These are phyloP conservation scores for Coptotermes formosanus DNA, from an alignment of 1,140 invertebrate genomes.

Conservation along the genomic window DNA sequence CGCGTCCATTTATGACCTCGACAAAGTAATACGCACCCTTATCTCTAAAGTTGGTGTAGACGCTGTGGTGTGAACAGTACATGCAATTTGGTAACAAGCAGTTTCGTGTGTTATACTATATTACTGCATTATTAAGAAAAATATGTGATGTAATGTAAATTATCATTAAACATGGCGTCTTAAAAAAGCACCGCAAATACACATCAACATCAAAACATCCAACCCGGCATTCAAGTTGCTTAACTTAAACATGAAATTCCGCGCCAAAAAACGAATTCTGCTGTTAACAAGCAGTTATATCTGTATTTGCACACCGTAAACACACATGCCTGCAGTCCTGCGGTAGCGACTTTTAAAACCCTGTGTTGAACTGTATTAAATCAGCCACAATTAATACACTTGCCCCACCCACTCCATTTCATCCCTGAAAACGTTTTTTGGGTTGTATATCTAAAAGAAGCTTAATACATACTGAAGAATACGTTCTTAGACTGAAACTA, in stretches of 20 bases:
- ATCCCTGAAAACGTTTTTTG: neutral
- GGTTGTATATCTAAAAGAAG: neutral
- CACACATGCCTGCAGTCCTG: neutral
- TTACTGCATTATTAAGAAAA: neutral
- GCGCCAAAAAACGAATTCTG: neutral
- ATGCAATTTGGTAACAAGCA: neutral
- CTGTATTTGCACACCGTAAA: neutral
- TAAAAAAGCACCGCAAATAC: neutral
- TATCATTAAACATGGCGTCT: slow-evolving; percentile 20
- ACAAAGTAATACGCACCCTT: neutral
- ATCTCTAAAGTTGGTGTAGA: neutral
- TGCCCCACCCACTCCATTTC: neutral
- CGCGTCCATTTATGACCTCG: slow-evolving; percentile 13
- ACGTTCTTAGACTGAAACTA: neutral
- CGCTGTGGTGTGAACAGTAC: neutral
- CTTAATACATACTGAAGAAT: neutral
- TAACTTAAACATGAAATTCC: neutral
- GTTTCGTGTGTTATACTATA: neutral
- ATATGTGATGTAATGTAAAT: slow-evolving; percentile 13
- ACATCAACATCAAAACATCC: slow-evolving; percentile 25
- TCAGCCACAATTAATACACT: neutral
- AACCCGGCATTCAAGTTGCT: slow-evolving; percentile 4
- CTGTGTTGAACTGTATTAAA: neutral
- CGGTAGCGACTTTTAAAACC: neutral
- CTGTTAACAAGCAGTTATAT: neutral